phyloP scores from a whole-genome alignment of 2,113 vertebrate species.

The Chascanopsetta lugubris region DNA sequence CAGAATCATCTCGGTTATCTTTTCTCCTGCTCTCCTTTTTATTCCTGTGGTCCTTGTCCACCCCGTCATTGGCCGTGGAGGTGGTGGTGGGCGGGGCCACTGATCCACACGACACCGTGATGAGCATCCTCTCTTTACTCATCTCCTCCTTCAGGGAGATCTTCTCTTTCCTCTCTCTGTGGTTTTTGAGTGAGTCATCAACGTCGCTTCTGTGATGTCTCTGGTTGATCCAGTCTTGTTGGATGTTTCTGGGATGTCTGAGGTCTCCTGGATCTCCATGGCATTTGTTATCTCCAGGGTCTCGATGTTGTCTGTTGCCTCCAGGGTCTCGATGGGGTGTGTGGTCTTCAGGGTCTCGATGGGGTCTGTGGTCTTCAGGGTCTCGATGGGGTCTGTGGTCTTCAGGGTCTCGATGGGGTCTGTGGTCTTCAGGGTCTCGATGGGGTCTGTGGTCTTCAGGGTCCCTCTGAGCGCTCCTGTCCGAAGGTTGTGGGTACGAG shows the following conservation, averaged over 20 bases:
- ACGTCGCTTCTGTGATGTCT: constrained; percentile 14
- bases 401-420: constrained; percentile 16
- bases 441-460: too few species aligned
- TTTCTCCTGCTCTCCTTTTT: not conserved
- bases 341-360: too few species aligned
- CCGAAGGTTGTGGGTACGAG: not conserved
- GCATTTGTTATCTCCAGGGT: too few species aligned
- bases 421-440: too few species aligned
- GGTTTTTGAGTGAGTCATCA: not conserved
- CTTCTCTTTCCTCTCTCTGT: constrained; percentile 19
- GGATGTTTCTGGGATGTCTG: constrained; percentile 12
- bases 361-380: too few species aligned
- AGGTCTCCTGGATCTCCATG: constrained; percentile 8
- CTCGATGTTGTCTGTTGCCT: not conserved
- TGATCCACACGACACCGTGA: constrained; percentile 51
- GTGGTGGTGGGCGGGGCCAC: not conserved
- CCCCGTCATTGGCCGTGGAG: constrained; percentile 27
- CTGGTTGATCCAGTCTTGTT: constrained; percentile 10
- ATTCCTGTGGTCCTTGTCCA: constrained; percentile 1
- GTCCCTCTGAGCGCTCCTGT: constrained; percentile 32
- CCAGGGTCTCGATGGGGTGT: constrained; percentile 18
- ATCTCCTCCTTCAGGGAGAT: constrained; percentile 61
- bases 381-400: constrained; percentile 17
- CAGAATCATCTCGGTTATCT: constrained; percentile 30
- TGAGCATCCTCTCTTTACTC: constrained; percentile 66